Base-by-base conservation (phyloP, 2,888 invertebrate species). In the Rhyacophila evoluta region DNA sequence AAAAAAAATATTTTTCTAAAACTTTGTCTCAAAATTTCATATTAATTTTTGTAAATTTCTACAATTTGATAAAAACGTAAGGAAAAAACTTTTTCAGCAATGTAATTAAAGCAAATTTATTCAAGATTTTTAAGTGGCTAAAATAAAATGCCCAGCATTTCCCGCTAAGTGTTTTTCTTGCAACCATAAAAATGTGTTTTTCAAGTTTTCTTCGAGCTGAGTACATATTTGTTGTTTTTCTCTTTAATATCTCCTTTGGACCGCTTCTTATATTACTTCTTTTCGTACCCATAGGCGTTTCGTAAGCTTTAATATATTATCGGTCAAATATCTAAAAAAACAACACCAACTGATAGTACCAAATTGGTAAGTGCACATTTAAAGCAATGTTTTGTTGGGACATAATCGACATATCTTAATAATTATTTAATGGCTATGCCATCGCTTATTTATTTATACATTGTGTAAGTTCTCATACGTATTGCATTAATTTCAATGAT, bases 121-220 rank as follows among this genome's bases (percentile, higher is more conserved):
- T 55, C 55, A 55, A 55, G 55, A 55, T 55, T 55, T 55, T 55
- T 55, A 55, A 55, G 55, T 55, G 55, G 55, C 55, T 55, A 55
- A 55, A 55, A 55, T 55, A 55, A 41, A 55, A 55, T 55, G 55
- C 55, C 55, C 55, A 55, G 55, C 72, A 72, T 72, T 76, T 67
- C 69, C 74, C 73, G 39, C 68, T 72, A 78, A 81, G 75, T 77
- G 77, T 81, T 81, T 81, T 81, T 77, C 69, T 55, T 74, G 77
- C 76, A 81, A 77, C 79, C 81, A 83, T 81, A 83, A 81, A 81
- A 81, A 81, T 82, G 81, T 81, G 80, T 83, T 81, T 82, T 81
- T 77, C 77, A 37, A 72, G 67, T 77, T 77, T 77, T 72, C 55
- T 19, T 78, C 74, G 79, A 36, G 38, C 67, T 37, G 69, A 29